phyloP scores from a whole-genome alignment of 2,797 vertebrate genomes.

The Betta splendens region DNA sequence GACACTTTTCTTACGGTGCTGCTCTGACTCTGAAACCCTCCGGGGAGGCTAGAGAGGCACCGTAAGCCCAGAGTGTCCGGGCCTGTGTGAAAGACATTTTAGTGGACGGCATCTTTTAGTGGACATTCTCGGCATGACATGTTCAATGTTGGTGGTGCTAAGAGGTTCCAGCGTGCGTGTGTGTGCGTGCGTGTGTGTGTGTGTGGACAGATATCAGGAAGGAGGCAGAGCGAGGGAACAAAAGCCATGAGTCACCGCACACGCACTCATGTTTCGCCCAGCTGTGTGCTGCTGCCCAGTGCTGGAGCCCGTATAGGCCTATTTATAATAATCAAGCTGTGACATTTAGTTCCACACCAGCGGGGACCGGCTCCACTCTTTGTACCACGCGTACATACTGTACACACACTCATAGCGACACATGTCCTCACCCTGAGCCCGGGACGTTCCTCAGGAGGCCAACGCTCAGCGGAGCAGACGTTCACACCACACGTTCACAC shows the following conservation, averaged over 20 bases:
- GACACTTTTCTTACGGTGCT: slow-evolving; percentile 70
- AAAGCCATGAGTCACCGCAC: slow-evolving; percentile 50
- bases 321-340: slow-evolving; percentile 71
- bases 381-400: slow-evolving; percentile 15
- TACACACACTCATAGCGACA: slow-evolving; percentile 24
- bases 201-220: background rate
- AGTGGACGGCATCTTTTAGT: background rate
- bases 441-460: slow-evolving; percentile 38
- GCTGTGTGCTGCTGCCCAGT: slow-evolving; percentile 29
- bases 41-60: slow-evolving; percentile 68
- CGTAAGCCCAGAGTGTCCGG: slow-evolving; percentile 47
- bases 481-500: slow-evolving; percentile 22
- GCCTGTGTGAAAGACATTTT: background rate
- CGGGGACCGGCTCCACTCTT: slow-evolving; percentile 38
- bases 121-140: background rate
- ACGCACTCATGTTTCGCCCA: slow-evolving; percentile 29
- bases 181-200: background rate
- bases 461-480: slow-evolving; percentile 41
- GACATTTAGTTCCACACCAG: slow-evolving; percentile 68
- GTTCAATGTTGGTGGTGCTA: no score
- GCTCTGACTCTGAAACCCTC: slow-evolving; percentile 58
- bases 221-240: slow-evolving; percentile 7
- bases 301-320: slow-evolving; percentile 38
- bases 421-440: slow-evolving; percentile 31
- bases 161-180: background rate